Conservation (phyloP, 2,797 vertebrate genomes). For the Sebastes jordani region DNA sequence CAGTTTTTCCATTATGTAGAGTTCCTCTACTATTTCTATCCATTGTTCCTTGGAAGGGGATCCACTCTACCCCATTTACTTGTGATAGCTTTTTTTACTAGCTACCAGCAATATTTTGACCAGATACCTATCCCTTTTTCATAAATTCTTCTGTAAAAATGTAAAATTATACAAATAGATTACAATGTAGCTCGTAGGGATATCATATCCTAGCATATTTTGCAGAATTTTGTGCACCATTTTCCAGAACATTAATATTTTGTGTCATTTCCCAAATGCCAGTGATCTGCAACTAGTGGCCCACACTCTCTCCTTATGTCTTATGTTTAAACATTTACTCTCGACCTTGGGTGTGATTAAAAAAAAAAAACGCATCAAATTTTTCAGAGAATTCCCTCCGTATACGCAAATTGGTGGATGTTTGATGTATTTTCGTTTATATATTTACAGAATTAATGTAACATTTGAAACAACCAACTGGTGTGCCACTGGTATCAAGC, state of each 20-base stretch:
- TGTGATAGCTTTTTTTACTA: background rate
- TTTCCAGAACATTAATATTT: background rate
- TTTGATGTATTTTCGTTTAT: too few species aligned
- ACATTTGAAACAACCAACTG: background rate
- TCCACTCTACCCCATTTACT: background rate
- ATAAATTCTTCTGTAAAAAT: background rate
- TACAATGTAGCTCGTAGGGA: too few species aligned
- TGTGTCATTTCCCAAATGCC: background rate
- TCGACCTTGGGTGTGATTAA: too few species aligned
- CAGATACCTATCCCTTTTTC: background rate
- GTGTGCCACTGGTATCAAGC: background rate
- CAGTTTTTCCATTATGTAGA: background rate
- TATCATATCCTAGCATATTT: background rate
- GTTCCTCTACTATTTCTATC: background rate
- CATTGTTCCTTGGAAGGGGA: background rate
- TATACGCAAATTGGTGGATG: too few species aligned
- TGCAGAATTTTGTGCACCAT: background rate
- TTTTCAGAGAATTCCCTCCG: too few species aligned
- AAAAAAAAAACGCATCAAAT: too few species aligned
- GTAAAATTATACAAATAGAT: background rate
- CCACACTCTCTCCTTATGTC: too few species aligned
- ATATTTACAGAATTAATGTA: background rate
- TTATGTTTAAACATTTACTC: too few species aligned
- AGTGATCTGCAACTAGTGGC: too few species aligned
- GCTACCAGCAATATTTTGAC: background rate